Base-by-base conservation (phyloP, 1,140 invertebrate species). In the Trichogramma pretiosum region DNA sequence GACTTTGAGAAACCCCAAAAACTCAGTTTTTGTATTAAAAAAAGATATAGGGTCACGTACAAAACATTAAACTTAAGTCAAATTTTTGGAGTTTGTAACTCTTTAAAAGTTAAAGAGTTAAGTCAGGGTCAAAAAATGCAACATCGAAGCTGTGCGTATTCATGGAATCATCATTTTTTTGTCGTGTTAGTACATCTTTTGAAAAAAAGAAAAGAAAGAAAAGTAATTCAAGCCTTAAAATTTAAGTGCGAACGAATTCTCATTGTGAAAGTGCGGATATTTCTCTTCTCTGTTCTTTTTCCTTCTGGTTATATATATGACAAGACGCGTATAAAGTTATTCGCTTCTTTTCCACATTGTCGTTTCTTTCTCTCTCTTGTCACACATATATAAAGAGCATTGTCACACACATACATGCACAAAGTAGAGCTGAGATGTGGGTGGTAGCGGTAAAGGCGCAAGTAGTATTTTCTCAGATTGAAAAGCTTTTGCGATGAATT, bases 401-500 rank as follows among this genome's bases (percentile, higher is more conserved):
- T n/a, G n/a, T n/a, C n/a, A n/a, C n/a, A n/a, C n/a, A n/a, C n/a
- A n/a, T n/a, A n/a, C n/a, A n/a, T n/a, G n/a, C n/a, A n/a, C n/a
- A n/a, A n/a, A 28, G 11, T 28, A 28, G 24, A 11, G 24, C 5
- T 7, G 24, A 28, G 24, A 28, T 11, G 24, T 11, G 24, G 5
- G n/a, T 26, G 17, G 36, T 32, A 41, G 37, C 23, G 19, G 21
- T 42, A 30, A 51, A 51, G 49, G 49, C 49, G 49, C 24, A 51
- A 51, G 49, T 51, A 64, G 59, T 67, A 67, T 72, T 72, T 71
- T 70, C 65, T 70, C 64, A 64, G 66, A 72, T 72, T 69, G 69
- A 72, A 70, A 72, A 67, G 68, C 68, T 69, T 67, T 68, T 46
- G 60, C 55, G 57, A 70, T 72, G 69, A 72, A 63, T 68, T 70